phyloP scores from a whole-genome alignment of 2,113 vertebrate genomes.

The Carlito syrichta region DNA sequence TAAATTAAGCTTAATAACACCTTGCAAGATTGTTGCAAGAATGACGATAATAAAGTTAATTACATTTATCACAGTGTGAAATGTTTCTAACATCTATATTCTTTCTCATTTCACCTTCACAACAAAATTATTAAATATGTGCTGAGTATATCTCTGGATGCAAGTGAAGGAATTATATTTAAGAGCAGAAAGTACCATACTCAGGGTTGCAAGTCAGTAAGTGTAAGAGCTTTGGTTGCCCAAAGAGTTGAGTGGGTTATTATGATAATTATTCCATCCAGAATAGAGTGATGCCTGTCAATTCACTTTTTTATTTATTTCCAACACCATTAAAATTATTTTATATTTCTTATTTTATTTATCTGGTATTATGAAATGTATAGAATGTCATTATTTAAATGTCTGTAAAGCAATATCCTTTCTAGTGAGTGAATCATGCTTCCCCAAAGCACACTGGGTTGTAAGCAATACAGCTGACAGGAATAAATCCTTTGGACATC shows the following conservation, averaged over 20 bases:
- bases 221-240: background rate
- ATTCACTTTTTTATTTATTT: background rate
- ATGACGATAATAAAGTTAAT: background rate
- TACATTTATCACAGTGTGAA: background rate
- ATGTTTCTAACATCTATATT: background rate
- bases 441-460: background rate
- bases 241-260: accelerated
- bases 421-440: background rate
- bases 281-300: background rate
- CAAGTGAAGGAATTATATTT: background rate
- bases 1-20: background rate
- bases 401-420: background rate
- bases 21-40: background rate
- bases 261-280: background rate
- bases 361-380: accelerated
- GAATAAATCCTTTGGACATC: background rate
- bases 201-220: background rate
- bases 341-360: background rate
- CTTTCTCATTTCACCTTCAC: background rate
- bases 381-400: background rate
- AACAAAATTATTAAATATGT: background rate
- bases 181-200: background rate
- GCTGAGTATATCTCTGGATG: background rate
- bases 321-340: background rate
- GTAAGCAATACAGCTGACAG: background rate